Conservation (phyloP, 2,888 invertebrate genomes). For the Eugnorisma glareosa region DNA sequence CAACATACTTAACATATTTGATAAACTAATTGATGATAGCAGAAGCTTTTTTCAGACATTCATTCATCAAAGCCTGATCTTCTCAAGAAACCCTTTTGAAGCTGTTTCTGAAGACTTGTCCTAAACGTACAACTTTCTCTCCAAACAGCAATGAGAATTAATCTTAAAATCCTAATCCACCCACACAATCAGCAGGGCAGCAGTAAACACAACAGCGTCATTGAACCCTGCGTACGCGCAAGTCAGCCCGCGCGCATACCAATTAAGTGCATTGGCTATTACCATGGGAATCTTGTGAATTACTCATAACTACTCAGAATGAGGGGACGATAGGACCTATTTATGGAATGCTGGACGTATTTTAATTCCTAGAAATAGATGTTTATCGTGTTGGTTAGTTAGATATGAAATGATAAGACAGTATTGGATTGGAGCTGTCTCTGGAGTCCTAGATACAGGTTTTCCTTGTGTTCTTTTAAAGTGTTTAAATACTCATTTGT, state of each 20-base stretch:
- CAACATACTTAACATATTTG: background rate
- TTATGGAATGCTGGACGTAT: constrained; percentile 24
- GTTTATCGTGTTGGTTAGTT: constrained; percentile 10
- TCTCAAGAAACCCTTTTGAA: background rate
- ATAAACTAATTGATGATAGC: background rate
- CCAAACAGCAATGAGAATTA: background rate
- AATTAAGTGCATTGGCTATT: constrained; percentile 81
- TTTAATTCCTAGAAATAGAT: constrained; percentile 27
- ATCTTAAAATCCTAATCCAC: constrained; percentile 15
- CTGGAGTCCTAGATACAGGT: constrained; percentile 37
- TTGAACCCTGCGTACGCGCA: constrained; percentile 74
- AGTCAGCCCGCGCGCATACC: constrained; percentile 80
- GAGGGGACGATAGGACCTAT: constrained; percentile 23
- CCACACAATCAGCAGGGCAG: constrained; percentile 21
- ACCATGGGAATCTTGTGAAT: constrained; percentile 75
- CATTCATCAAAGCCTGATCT: background rate
- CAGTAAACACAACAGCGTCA: constrained; percentile 69
- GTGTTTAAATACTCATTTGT: constrained; percentile 12
- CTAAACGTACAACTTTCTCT: too few relatives aligned
- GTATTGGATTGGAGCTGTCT: background rate
- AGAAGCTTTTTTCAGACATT: background rate
- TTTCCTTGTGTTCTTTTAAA: background rate
- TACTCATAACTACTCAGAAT: constrained; percentile 58
- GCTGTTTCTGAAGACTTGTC: background rate
- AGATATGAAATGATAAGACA: constrained; percentile 23